Evolutionary conservation across 1,140 invertebrate species (phyloP), one percentile per base, ranked within the genome.

Genomic region (Luehdorfia chinensis): DNA sequence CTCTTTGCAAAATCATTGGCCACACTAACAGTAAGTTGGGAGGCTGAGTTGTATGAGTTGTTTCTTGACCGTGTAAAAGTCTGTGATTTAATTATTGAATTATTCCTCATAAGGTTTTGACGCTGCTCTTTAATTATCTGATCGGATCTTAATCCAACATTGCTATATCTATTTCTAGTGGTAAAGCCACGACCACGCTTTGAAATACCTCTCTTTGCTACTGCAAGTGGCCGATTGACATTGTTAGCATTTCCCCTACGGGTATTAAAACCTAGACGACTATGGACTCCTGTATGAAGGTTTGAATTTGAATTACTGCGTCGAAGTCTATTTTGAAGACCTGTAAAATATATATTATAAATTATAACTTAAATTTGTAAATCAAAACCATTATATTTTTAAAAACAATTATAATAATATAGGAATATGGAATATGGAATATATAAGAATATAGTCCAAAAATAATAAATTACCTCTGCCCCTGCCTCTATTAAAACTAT

Each of bases 21-120:
- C 12, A 86, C 79, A 66, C 77, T 86, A 1, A 86, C 79, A 36
- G 79, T 86, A 2, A 86, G 31, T 50, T 86, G 76, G 16, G 79
- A 75, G 46, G 75, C 60, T 30, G 73, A 67, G 64, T 58, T 75
- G 14, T 80, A 68, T 1, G 83, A 80, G 45, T 84, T 84, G 37
- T 78, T 78, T 33, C 81, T 73, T 18, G 81, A 81, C 7, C 79
- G 39, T 37, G 74, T 86, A 39, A 84, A 86, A 11, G 83, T 86
- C 51, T 86, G 83, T 9, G 79, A 71, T 55, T 59, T 71, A 36
- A 86, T 84, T 1, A 80, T 41, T 54, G 73, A 76, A 31, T 74
- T 69, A 7, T 70, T 62, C 3, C 59, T 48, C 9, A 69, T 47
- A 32, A 63, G 39, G 37, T 75, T 66, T 47, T 77, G 64, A 23